phyloP scores from a whole-genome alignment of 1,140 invertebrate species.

The Drosophila obscura region DNA sequence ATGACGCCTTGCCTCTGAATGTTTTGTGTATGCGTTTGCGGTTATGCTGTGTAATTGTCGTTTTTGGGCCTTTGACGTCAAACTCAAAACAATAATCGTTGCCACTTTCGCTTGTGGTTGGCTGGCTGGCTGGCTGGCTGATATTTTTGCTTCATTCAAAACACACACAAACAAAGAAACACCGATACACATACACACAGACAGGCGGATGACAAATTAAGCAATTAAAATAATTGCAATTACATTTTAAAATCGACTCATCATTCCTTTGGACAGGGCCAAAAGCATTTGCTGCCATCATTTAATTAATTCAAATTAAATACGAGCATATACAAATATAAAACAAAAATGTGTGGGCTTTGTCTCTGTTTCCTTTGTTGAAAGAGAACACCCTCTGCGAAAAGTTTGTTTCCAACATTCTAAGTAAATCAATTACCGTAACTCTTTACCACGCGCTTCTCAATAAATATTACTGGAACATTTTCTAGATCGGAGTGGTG shows the following conservation, averaged over 20 bases:
- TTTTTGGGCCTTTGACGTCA: constrained; percentile 80
- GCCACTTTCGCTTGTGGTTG: constrained; percentile 68
- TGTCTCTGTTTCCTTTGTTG: background rate
- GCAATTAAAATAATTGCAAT: constrained; percentile 77
- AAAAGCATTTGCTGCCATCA: constrained; percentile 46
- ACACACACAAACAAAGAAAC: background rate
- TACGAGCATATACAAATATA: constrained; percentile 4
- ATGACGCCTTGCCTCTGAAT: constrained; percentile 28
- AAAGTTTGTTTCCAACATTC: no score
- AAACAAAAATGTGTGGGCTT: background rate
- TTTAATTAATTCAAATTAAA: constrained; percentile 66
- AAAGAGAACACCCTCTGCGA: no score
- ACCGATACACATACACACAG: constrained; percentile 4
- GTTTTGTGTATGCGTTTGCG: constrained; percentile 24
- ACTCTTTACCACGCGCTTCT: no score
- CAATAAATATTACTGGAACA: no score
- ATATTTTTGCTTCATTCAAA: background rate
- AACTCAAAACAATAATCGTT: constrained; percentile 79
- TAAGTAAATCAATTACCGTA: no score
- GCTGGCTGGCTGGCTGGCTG: constrained; percentile 7
- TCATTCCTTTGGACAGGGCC: constrained; percentile 5
- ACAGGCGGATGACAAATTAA: constrained; percentile 51
- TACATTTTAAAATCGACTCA: constrained; percentile 66
- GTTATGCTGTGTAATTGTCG: constrained; percentile 69
- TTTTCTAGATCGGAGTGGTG: no score